These are phyloP conservation scores for Excalfactoria chinensis DNA, from an alignment of 2,113 vertebrate genomes.

Conservation along the genomic window DNA sequence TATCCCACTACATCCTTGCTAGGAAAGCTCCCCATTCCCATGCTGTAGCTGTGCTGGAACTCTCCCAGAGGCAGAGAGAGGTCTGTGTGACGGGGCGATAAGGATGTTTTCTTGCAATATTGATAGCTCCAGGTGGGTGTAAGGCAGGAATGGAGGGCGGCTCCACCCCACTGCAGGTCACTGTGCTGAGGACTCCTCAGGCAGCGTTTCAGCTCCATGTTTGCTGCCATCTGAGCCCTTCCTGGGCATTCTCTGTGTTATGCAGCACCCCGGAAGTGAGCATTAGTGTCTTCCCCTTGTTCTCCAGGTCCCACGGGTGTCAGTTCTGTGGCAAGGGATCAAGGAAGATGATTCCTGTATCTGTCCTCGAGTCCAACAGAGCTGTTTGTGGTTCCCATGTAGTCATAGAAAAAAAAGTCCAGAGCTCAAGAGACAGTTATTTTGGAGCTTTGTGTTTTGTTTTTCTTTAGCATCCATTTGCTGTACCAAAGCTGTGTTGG, in stretches of 20 bases:
- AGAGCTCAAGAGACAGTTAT: background rate
- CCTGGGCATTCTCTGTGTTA: background rate
- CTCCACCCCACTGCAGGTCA: background rate
- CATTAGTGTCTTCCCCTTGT: rapidly evolving
- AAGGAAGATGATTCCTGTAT: background rate
- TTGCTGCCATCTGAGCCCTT: background rate
- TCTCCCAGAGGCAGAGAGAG: background rate
- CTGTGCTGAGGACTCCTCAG: background rate
- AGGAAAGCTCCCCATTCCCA: background rate
- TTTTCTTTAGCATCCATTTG: background rate
- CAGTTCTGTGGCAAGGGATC: background rate
- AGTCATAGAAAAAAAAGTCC: background rate
- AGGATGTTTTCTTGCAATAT: background rate
- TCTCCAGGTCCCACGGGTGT: background rate
- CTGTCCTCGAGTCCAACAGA: background rate
- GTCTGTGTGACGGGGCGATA: rapidly evolving
- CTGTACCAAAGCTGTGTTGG: background rate
- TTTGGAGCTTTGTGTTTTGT: background rate
- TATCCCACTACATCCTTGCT: background rate
- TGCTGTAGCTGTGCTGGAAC: background rate
- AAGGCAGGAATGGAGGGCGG: background rate
- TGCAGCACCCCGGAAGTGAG: background rate
- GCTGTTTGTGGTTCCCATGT: background rate
- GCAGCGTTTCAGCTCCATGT: rapidly evolving
- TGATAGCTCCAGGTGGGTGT: background rate